phyloP scores from a whole-genome alignment of 2,888 invertebrate genomes.

The Paralinhomoeus sp. region DNA sequence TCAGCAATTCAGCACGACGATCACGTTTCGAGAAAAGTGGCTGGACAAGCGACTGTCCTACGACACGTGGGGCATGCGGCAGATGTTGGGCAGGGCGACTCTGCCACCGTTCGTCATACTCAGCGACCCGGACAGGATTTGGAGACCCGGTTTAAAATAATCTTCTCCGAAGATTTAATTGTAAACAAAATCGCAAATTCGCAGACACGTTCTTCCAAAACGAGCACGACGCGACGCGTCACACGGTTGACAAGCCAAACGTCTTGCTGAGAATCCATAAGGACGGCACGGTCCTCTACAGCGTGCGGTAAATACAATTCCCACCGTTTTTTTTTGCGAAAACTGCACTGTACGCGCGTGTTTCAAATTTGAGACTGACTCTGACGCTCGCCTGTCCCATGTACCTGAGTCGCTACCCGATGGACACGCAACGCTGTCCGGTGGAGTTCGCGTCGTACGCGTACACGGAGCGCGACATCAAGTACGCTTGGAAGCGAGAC shows the following conservation, averaged over 20 bases:
- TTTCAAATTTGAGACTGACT: constrained; percentile 45
- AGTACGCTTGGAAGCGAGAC: constrained; percentile 67
- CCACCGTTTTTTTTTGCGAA: neutral
- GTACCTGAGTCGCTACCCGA: constrained; percentile 78
- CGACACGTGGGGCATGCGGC: constrained; percentile 11
- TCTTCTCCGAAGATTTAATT: too few species aligned
- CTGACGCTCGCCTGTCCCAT: constrained; percentile 78
- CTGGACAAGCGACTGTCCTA: constrained; percentile 50
- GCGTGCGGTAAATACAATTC: constrained; percentile 42
- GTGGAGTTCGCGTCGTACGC: constrained; percentile 90
- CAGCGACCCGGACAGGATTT: constrained; percentile 47
- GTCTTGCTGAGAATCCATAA: constrained; percentile 89
- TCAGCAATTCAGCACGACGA: constrained; percentile 76
- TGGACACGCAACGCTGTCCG: constrained; percentile 82
- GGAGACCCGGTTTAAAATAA: too few species aligned
- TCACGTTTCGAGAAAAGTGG: constrained; percentile 94
- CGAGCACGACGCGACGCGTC: constrained; percentile 72
- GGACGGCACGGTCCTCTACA: constrained; percentile 76
- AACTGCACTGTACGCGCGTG: neutral
- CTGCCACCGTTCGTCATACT: constrained; percentile 19
- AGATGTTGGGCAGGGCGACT: constrained; percentile 8
- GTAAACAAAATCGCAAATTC: too few species aligned
- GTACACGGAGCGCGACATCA: constrained; percentile 64
- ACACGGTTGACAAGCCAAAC: constrained; percentile 33
- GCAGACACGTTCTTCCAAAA: too few species aligned